phyloP scores from a whole-genome alignment of 2,113 vertebrate genomes.

The Aphyosemion australe region DNA sequence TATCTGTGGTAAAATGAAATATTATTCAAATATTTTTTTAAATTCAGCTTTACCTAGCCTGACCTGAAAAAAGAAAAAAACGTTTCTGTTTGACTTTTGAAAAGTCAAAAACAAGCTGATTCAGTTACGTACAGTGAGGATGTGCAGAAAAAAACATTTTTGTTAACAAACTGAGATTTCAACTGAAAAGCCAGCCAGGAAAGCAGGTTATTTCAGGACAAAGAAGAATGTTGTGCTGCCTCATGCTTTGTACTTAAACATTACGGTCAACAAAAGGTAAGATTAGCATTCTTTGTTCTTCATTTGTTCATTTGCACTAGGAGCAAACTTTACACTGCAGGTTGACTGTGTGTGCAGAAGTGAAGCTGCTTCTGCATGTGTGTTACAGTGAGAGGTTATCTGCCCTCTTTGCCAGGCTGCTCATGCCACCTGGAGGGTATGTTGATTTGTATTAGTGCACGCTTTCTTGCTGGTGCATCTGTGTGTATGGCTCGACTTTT shows the following conservation, averaged over 20 bases:
- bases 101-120: too few relatives aligned
- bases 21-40: too few relatives aligned
- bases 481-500: constrained; percentile 2
- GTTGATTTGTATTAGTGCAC: constrained; percentile 16
- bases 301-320: neutral
- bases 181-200: too few relatives aligned
- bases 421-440: neutral
- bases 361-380: neutral
- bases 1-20: too few relatives aligned
- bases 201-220: too few relatives aligned
- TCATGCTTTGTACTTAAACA: neutral
- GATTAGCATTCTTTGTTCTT: neutral
- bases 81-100: too few relatives aligned
- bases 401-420: constrained; percentile 1
- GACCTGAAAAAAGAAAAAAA: too few relatives aligned
- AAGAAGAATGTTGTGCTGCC: neutral
- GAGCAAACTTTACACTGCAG: neutral
- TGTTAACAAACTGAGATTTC: too few relatives aligned
- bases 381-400: neutral
- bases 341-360: too few relatives aligned
- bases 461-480: constrained; percentile 4
- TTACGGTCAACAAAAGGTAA: neutral
- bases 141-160: too few relatives aligned
- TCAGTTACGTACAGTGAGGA: too few relatives aligned
- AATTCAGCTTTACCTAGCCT: too few relatives aligned